Percentiles rank a stretch among this genome's conserved stretches.
Conservation (phyloP, 2,113 vertebrate genomes). For the Sturnus vulgaris region DNA sequence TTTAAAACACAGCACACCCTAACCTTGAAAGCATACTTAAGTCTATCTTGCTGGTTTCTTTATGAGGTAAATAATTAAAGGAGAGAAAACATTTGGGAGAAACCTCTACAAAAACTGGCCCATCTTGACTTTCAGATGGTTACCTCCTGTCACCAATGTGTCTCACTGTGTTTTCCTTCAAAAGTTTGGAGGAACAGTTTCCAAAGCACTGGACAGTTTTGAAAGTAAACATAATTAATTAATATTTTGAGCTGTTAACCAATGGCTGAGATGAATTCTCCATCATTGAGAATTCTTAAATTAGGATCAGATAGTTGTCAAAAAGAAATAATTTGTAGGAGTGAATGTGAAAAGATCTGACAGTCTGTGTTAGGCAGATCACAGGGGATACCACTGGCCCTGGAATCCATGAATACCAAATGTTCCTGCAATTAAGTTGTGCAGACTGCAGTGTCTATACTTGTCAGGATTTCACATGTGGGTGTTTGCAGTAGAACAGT, state of each 20-base stretch:
- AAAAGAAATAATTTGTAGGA: not conserved
- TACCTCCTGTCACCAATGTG: not conserved
- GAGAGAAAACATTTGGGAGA: constrained; percentile 2
- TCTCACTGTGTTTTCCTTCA: not conserved
- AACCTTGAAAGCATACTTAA: not conserved
- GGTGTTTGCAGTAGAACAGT: not conserved
- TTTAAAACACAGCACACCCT: not conserved
- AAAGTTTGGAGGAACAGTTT: not conserved
- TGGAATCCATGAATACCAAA: not conserved
- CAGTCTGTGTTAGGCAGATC: not conserved
- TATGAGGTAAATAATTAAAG: constrained; percentile 59
- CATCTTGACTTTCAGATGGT: not conserved
- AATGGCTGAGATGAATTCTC: not conserved
- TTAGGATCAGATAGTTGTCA: not conserved
- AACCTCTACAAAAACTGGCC: not conserved
- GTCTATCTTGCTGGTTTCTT: not conserved
- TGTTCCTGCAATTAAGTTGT: not conserved
- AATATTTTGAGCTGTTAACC: not conserved
- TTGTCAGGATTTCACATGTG: not conserved
- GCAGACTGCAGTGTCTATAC: not conserved
- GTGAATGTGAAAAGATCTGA: not conserved
- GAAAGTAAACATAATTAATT: not conserved
- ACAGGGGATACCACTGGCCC: not conserved
- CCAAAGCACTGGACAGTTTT: not conserved
- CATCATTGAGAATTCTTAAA: not conserved